Base-by-base conservation (phyloP, 2,113 vertebrate genomes). In the Columba livia region DNA sequence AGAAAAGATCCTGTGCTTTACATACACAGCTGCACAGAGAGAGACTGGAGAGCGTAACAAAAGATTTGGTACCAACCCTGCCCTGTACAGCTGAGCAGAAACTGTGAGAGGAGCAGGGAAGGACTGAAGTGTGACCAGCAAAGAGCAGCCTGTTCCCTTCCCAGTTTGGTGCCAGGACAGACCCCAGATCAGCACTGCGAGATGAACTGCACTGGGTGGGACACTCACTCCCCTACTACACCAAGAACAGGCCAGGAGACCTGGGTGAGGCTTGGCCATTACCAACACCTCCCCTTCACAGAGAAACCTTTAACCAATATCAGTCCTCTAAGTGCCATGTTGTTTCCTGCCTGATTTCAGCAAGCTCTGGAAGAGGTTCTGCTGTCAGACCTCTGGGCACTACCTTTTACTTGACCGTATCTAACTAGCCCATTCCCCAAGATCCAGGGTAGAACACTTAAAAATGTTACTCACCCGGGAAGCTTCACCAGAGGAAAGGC, bases 391-490 rank as follows among this genome's bases (percentile, higher is more conserved):
- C 11, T 42, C 34, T 2, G 0, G 3, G 1, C 2, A 1, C 14
- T 71, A 3, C 25, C 44, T 88, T 74, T 64, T 50, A 6, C 34
- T 51, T 74, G 34, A 60, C 42, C 23, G 62, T 19, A 28, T 36
- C 54, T 58, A 75, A 64, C 19, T 48, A 82, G 3, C 16, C 57
- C 10, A 20, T 88, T 79, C 31, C 53, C 56, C 56, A 78, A 36
- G 58, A 28, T 70, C 42, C 74, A 84, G 29, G 86, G 12, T 3
- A 2, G 10, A 61, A 87, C 73, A 62, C 77, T 75, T 65, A 78
- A 90, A 95, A 84, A 17, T 57, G 31, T 36, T 95, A 96, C 96
- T 96, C 86, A 96, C 96, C 92, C 65, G 53, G 9, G 11, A 44
- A 84, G 61, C 44, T 57, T 89, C 86, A 89, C 67, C 77, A 72